phyloP scores from a whole-genome alignment of 2,797 vertebrate genomes.

The Vipera ursinii region DNA sequence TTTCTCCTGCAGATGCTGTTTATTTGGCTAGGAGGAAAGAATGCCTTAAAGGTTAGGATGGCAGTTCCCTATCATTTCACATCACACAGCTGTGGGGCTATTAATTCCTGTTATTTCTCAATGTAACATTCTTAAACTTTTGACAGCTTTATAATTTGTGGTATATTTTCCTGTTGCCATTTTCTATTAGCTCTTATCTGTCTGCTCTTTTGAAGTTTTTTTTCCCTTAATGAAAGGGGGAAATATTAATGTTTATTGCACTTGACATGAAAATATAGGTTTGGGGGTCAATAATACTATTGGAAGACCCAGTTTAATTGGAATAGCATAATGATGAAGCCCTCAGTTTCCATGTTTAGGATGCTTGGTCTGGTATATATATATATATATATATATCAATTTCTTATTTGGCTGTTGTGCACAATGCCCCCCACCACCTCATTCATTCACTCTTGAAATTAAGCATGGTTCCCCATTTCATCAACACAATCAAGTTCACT shows the following conservation, averaged over 20 bases:
- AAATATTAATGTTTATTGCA: slow-evolving; percentile 48
- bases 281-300: not conserved
- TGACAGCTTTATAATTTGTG: slow-evolving; percentile 65
- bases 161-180: slow-evolving; percentile 55
- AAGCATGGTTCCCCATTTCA: not conserved
- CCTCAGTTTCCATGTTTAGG: not conserved
- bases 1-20: slow-evolving; percentile 37
- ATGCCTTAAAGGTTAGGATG: slow-evolving; percentile 46
- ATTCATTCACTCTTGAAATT: not conserved
- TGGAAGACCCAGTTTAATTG: not conserved
- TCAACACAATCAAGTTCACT: not conserved
- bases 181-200: slow-evolving; percentile 65
- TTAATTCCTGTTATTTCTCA: slow-evolving; percentile 70
- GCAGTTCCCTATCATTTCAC: slow-evolving; percentile 54
- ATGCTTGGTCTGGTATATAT: not conserved
- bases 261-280: slow-evolving; percentile 40
- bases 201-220: slow-evolving; percentile 36
- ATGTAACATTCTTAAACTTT: slow-evolving; percentile 66
- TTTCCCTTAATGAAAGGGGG: slow-evolving; percentile 51
- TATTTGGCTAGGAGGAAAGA: slow-evolving; percentile 41
- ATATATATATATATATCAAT: not conserved
- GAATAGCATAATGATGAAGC: not conserved
- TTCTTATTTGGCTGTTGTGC: not conserved
- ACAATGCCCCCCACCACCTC: not conserved
- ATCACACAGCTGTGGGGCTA: slow-evolving; percentile 58